Conservation (phyloP, 2,113 vertebrate species). For the Polypterus senegalus region DNA sequence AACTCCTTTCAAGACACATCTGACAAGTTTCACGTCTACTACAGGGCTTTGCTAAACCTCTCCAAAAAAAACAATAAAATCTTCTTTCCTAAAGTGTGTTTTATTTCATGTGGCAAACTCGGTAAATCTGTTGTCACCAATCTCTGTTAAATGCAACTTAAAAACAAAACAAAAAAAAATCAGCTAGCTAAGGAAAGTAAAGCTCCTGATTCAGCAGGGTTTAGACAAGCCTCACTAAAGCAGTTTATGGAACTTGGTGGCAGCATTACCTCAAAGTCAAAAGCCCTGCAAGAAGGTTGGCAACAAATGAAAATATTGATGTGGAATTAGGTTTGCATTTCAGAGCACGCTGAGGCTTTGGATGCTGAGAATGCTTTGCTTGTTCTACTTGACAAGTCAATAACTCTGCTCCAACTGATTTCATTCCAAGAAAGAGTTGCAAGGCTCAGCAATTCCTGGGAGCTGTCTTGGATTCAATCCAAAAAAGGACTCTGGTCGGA, state of each 20-base stretch:
- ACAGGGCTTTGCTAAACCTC: too few species aligned
- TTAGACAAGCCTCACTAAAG: not conserved
- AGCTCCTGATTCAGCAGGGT: too few species aligned
- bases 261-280: not conserved
- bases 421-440: not conserved
- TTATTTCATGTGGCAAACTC: too few species aligned
- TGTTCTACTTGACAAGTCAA: not conserved
- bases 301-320: not conserved
- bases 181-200: too few species aligned
- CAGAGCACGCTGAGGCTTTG: not conserved
- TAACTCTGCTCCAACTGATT: not conserved
- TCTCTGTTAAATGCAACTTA: too few species aligned
- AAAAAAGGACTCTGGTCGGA: not conserved
- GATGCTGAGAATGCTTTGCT: not conserved
- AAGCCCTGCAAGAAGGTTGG: not conserved
- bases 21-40: too few species aligned
- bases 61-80: too few species aligned
- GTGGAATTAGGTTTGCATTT: not conserved
- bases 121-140: too few species aligned
- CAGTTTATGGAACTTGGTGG: not conserved
- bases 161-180: too few species aligned
- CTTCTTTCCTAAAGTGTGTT: too few species aligned
- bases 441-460: not conserved
- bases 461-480: not conserved
- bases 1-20: too few species aligned